Conservation (phyloP, 1,140 invertebrate genomes). For the Helicoverpa armigera region DNA sequence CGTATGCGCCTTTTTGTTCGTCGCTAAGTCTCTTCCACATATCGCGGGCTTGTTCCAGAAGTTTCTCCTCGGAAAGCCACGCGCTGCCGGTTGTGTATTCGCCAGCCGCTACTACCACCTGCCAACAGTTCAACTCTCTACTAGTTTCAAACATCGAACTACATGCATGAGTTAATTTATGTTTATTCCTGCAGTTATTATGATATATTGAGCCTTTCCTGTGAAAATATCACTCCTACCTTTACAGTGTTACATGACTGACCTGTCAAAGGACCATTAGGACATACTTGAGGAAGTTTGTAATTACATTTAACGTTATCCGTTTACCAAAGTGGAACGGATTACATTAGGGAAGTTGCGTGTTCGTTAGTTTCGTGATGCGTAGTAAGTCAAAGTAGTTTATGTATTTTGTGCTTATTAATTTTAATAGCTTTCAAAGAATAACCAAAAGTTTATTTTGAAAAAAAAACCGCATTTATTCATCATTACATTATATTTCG, state of each 20-base stretch:
- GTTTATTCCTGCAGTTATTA: not conserved
- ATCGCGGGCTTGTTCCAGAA: conserved; percentile 91
- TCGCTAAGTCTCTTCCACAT: conserved; percentile 93
- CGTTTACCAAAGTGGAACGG: too few relatives aligned
- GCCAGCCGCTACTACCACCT: conserved; percentile 93
- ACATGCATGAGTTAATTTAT: not conserved
- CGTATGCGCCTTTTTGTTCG: conserved; percentile 92
- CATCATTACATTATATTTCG: too few relatives aligned
- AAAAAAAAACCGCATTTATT: too few relatives aligned
- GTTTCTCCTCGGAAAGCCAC: conserved; percentile 91
- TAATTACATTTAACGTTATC: too few relatives aligned
- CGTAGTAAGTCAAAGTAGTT: too few relatives aligned
- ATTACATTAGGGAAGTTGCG: too few relatives aligned
- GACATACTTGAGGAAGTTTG: too few relatives aligned
- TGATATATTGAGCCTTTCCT: not conserved
- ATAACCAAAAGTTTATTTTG: too few relatives aligned
- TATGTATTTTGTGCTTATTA: too few relatives aligned
- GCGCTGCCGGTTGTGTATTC: conserved; percentile 92
- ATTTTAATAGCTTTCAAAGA: too few relatives aligned
- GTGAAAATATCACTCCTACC: conserved; percentile 10
- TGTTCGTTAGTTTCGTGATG: too few relatives aligned
- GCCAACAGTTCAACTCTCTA: conserved; percentile 3
- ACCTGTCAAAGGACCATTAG: too few relatives aligned
- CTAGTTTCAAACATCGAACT: conserved; percentile 14
- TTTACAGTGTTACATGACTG: conserved; percentile 4